Conservation (phyloP, 2,888 invertebrate genomes). For the Cephus pulcher region DNA sequence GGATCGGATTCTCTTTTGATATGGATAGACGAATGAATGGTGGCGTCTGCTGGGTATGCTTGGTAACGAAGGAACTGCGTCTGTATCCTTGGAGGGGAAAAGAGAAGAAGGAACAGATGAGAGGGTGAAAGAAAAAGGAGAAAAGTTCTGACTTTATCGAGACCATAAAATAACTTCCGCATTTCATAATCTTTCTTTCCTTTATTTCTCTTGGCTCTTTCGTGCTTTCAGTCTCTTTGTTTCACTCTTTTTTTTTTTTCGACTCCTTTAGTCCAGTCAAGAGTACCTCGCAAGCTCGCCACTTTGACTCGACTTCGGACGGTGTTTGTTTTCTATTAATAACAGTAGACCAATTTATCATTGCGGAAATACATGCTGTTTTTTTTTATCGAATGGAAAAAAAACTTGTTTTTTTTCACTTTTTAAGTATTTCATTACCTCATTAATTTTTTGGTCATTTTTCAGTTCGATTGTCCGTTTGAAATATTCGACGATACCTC, state of each 20-base stretch:
- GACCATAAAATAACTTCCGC: constrained; percentile 1
- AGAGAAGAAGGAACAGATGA: background rate
- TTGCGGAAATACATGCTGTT: too few species aligned
- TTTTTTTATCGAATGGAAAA: too few species aligned
- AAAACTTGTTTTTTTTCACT: too few species aligned
- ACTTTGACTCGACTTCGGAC: constrained; percentile 7
- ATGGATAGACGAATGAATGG: constrained; percentile 18
- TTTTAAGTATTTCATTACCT: too few species aligned
- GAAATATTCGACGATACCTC: background rate
- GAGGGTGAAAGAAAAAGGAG: background rate
- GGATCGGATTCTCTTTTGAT: background rate
- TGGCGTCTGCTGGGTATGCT: constrained; percentile 24
- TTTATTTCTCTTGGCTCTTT: constrained; percentile 12
- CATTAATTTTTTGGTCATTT: background rate
- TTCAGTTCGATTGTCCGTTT: background rate
- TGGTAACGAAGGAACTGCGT: constrained; percentile 32
- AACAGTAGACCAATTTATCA: too few species aligned
- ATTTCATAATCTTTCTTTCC: constrained; percentile 32
- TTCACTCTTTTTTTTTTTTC: constrained; percentile 6
- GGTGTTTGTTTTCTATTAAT: too few species aligned
- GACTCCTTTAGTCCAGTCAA: background rate
- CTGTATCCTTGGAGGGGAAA: constrained; percentile 17
- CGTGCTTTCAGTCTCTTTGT: background rate
- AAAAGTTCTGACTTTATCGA: background rate
- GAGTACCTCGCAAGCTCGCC: background rate